These are phyloP conservation scores for Drosophila stalkeri DNA, from an alignment of 2,888 invertebrate genomes.

Conservation along the genomic window DNA sequence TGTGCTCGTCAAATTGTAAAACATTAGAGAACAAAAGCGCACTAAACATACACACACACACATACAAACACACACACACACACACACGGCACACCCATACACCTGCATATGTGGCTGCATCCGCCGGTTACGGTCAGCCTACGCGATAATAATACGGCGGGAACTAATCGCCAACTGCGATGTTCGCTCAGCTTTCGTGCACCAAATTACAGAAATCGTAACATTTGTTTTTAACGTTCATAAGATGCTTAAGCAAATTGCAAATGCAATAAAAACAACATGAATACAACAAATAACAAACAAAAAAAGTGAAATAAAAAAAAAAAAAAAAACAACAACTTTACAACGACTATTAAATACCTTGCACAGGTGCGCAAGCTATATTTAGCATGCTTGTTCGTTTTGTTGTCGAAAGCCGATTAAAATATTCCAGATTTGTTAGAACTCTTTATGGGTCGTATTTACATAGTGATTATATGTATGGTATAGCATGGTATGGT, in stretches of 20 bases:
- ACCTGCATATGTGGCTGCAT: constrained; percentile 20
- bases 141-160: constrained; percentile 68
- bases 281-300: constrained; percentile 6
- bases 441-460: neutral
- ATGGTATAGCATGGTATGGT: too few relatives aligned
- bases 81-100: neutral
- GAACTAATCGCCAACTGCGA: constrained; percentile 15
- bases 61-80: neutral
- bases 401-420: constrained; percentile 1
- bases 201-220: constrained; percentile 49
- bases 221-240: constrained; percentile 52
- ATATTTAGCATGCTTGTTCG: constrained; percentile 1
- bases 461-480: neutral
- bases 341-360: constrained; percentile 9
- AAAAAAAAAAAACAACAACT: neutral
- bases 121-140: constrained; percentile 43
- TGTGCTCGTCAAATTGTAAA: constrained; percentile 65
- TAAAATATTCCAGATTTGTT: neutral
- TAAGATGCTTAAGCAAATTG: constrained; percentile 47
- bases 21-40: constrained; percentile 73
- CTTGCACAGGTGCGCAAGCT: neutral
- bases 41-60: constrained; percentile 37
- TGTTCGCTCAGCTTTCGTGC: constrained; percentile 35
- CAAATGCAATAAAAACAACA: constrained; percentile 17
- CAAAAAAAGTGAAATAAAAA: neutral